Conservation (phyloP, 2,113 vertebrate species). For the Tachuris rubrigastra region DNA sequence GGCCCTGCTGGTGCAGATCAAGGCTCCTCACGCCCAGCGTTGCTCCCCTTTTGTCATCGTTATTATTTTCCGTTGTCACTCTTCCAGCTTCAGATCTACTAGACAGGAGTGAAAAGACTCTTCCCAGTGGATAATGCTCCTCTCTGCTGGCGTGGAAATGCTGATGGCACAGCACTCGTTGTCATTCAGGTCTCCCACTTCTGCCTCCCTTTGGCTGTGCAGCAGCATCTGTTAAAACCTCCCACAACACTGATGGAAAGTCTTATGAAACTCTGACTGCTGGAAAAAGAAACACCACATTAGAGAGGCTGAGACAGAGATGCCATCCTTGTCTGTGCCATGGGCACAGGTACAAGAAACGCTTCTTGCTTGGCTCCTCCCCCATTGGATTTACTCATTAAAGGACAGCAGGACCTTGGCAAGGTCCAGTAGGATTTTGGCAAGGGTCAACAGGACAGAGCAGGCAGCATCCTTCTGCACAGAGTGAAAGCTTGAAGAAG, state of each 20-base stretch:
- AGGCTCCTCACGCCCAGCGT: accelerated
- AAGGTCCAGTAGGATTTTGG: neutral
- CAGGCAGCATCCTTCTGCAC: accelerated
- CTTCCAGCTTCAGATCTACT: neutral
- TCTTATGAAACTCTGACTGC: accelerated
- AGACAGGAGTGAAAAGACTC: neutral
- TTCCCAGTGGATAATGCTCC: neutral
- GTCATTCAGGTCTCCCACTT: neutral
- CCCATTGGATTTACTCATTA: neutral
- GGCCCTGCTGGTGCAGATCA: neutral
- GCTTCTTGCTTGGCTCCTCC: neutral
- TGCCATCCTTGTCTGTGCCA: neutral
- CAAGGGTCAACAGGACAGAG: accelerated
- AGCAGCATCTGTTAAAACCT: neutral
- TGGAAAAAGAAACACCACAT: neutral
- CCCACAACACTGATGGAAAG: accelerated
- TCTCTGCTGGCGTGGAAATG: neutral
- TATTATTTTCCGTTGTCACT: neutral
- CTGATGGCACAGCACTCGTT: neutral
- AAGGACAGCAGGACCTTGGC: neutral
- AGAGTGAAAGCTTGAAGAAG: neutral
- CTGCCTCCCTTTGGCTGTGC: neutral
- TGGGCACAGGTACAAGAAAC: neutral
- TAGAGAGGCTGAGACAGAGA: neutral
- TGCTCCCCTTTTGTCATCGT: neutral